Evolutionary conservation across 1,140 invertebrate species (phyloP).

Genomic region (Sarcophaga bullata): DNA sequence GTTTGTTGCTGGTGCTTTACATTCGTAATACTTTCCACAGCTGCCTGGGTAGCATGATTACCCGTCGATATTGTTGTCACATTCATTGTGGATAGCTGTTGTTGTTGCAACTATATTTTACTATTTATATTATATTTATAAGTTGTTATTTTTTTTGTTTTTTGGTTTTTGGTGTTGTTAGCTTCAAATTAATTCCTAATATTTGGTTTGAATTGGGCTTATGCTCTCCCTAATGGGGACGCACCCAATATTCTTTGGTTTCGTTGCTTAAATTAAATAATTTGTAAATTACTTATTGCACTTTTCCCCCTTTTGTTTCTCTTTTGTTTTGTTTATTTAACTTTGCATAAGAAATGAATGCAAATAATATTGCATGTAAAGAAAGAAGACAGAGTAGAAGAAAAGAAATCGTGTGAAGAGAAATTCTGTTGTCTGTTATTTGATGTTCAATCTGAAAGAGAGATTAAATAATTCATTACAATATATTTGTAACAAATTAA

Average conservation of each 20-base stretch:
- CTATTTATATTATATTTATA: background rate
- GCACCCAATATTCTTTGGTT: constrained; percentile 35
- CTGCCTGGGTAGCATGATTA: constrained; percentile 27
- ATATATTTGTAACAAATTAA: no score
- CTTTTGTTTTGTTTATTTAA: background rate
- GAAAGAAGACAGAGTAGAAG: background rate
- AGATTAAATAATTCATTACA: background rate
- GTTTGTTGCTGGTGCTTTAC: constrained; percentile 47
- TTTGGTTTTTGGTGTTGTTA: background rate
- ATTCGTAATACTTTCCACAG: constrained; percentile 27
- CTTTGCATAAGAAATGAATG: no score
- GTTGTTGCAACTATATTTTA: background rate
- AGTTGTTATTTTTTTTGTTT: background rate
- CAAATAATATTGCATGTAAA: background rate
- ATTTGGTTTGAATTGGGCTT: constrained; percentile 13
- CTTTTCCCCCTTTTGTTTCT: constrained; percentile 23
- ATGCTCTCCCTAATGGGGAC: background rate
- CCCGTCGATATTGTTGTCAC: constrained; percentile 62
- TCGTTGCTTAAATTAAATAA: constrained; percentile 25
- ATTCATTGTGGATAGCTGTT: constrained; percentile 51
- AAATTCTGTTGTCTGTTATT: background rate
- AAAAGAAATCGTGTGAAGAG: constrained; percentile 1
- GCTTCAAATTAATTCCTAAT: background rate
- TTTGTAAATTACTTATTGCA: constrained; percentile 5
- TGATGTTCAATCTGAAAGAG: constrained; percentile 19